Evolutionary conservation across 2,797 vertebrate species (phyloP).

Genomic region (Cynopterus sphinx): DNA sequence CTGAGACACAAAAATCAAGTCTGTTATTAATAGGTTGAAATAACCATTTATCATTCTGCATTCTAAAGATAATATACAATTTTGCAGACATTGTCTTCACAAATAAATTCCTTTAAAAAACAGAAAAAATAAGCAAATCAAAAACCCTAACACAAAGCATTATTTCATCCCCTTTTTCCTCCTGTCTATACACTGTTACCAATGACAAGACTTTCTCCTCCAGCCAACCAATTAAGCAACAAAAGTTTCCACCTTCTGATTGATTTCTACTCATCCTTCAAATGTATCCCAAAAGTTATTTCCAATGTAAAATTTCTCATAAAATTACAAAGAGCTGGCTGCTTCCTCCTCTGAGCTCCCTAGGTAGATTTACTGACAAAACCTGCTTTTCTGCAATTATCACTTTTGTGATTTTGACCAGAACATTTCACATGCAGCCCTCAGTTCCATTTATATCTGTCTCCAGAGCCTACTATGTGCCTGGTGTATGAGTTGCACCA

Average conservation of each 20-base stretch:
- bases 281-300: background rate
- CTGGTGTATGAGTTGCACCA: rapidly evolving
- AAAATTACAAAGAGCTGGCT: background rate
- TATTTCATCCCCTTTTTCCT: background rate
- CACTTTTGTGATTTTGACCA: background rate
- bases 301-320: background rate
- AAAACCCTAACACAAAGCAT: background rate
- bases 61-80: background rate
- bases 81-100: background rate
- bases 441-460: background rate
- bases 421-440: background rate
- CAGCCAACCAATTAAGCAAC: background rate
- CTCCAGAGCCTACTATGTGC: background rate
- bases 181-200: background rate
- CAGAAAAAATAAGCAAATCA: background rate
- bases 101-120: background rate
- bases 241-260: background rate
- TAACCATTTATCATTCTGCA: background rate
- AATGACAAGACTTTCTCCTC: background rate
- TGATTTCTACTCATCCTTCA: background rate
- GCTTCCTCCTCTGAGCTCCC: background rate
- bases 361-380: conserved; percentile 25
- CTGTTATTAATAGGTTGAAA: background rate
- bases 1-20: background rate
- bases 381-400: background rate